A percentile compares a stretch with the other conserved stretches of the same genome.
Evolutionary conservation across 2,113 vertebrate species (phyloP).

Genomic region (Tychaedon coryphoeus): DNA sequence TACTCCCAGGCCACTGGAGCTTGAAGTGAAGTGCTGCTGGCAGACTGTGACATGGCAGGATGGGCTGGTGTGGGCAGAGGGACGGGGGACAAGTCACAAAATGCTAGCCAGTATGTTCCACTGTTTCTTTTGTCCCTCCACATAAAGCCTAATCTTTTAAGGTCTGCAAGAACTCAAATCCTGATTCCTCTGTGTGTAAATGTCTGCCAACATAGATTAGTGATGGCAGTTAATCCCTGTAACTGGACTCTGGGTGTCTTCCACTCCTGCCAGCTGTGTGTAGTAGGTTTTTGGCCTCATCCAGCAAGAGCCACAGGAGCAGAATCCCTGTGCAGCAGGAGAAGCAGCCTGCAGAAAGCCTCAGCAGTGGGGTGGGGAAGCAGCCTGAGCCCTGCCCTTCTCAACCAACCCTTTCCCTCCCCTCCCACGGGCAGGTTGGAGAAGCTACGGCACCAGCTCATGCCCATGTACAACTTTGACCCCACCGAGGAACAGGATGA

Average conservation of each 20-base stretch:
- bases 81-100: not conserved
- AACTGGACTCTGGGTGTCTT: not conserved
- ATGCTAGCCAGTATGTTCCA: not conserved
- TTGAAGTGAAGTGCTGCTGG: not conserved
- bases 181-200: not conserved
- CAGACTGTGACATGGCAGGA: not conserved
- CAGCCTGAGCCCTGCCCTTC: not conserved
- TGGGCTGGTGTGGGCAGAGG: not conserved
- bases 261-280: not conserved
- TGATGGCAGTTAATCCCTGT: not conserved
- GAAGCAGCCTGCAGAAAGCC: not conserved
- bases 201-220: slow-evolving; percentile 20
- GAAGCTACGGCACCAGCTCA: slow-evolving; percentile 95
- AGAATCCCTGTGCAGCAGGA: not conserved
- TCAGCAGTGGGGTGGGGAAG: not conserved
- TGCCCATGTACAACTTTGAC: slow-evolving; percentile 99
- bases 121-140: not conserved
- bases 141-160: not conserved
- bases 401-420: not conserved
- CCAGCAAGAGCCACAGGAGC: not conserved
- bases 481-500: slow-evolving; percentile 96
- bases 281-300: not conserved
- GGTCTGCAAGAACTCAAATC: slow-evolving; percentile 9
- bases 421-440: slow-evolving; percentile 81
- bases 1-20: not conserved